These are phyloP conservation scores for Ctenicera cuprea DNA, from an alignment of 2,888 invertebrate species.

Conservation along the genomic window DNA sequence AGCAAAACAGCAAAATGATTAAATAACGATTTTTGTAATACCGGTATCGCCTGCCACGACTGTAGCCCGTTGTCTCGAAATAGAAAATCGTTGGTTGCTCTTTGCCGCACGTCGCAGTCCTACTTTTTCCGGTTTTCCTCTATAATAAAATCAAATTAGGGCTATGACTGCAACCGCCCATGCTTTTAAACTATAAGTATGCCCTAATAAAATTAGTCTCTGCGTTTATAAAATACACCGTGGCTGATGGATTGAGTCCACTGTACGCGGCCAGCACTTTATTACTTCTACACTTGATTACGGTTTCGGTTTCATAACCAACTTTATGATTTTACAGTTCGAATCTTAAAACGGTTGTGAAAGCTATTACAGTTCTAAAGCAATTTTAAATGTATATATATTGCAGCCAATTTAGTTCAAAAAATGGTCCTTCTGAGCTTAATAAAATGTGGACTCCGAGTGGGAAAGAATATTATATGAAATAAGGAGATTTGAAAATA, in stretches of 20 bases:
- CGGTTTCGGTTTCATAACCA: slow-evolving; percentile 29
- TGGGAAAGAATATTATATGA: too few relatives aligned
- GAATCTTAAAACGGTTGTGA: neutral
- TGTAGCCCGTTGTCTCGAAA: slow-evolving; percentile 14
- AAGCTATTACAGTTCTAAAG: neutral
- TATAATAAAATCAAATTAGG: slow-evolving; percentile 51
- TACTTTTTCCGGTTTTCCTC: slow-evolving; percentile 43
- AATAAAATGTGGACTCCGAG: neutral
- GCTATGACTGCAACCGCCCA: slow-evolving; percentile 48
- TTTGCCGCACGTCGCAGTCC: neutral
- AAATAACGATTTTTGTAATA: slow-evolving; percentile 17
- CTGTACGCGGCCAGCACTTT: slow-evolving; percentile 40
- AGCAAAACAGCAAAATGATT: slow-evolving; percentile 14
- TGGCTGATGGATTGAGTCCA: slow-evolving; percentile 50
- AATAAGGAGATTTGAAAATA: too few relatives aligned
- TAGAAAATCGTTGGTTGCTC: slow-evolving; percentile 27
- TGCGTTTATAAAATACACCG: slow-evolving; percentile 54
- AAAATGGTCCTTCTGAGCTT: neutral
- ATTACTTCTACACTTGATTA: slow-evolving; percentile 35
- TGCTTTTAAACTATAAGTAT: slow-evolving; percentile 57
- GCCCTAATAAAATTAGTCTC: slow-evolving; percentile 54
- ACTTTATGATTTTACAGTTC: slow-evolving; percentile 18
- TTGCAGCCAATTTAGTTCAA: neutral
- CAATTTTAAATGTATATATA: neutral
- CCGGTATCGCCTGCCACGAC: slow-evolving; percentile 10